Percentiles rank a stretch among this genome's conserved stretches.
Conservation (phyloP, 2,113 vertebrate species). For the Puffinus mauretanicus region DNA sequence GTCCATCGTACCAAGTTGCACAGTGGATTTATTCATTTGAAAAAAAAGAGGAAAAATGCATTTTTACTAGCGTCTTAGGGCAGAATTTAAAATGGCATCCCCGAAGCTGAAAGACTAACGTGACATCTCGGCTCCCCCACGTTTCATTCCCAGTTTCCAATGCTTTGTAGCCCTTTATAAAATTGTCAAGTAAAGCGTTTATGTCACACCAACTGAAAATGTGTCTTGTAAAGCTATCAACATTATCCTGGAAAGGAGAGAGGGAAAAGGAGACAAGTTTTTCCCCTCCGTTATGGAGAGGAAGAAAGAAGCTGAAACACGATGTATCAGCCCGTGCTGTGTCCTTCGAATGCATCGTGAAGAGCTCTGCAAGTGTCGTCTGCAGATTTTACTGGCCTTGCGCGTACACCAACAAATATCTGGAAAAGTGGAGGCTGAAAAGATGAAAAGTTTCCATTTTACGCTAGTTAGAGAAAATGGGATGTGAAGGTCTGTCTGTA, state of each 20-base stretch:
- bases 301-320: not conserved
- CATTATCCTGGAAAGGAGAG: not conserved
- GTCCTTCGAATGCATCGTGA: not conserved
- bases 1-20: not conserved
- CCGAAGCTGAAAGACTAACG: not conserved
- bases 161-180: not conserved
- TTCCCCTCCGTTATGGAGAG: not conserved
- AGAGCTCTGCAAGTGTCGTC: not conserved
- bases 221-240: not conserved
- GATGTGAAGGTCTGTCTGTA: not conserved
- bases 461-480: not conserved
- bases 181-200: not conserved
- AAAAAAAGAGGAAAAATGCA: not conserved
- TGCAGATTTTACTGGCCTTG: not conserved
- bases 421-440: not conserved
- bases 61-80: not conserved
- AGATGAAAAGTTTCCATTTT: not conserved
- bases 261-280: not conserved
- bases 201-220: not conserved
- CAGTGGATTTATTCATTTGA: not conserved
- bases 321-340: no score
- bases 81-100: not conserved
- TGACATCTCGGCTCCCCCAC: not conserved
- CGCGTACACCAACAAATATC: not conserved
- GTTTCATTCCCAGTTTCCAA: not conserved